Conservation (phyloP, 2,113 vertebrate species). For the Ciconia maguari region DNA sequence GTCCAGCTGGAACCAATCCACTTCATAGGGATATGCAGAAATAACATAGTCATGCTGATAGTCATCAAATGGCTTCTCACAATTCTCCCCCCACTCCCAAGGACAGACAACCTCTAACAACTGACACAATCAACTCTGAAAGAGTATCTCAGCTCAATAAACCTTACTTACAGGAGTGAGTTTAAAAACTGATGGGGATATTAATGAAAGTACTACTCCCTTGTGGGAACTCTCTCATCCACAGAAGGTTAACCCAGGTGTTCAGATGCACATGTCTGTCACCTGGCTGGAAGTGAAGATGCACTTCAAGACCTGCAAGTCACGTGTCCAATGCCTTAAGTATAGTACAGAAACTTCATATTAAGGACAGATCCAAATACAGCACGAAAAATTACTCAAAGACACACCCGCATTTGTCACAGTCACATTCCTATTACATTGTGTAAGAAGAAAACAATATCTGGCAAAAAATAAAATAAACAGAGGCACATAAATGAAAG, state of each 20-base stretch:
- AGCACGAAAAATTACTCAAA: background rate
- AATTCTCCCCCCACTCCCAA: background rate
- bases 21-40: constrained; percentile 8
- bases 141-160: background rate
- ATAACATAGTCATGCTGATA: constrained; percentile 27
- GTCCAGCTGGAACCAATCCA: constrained; percentile 39
- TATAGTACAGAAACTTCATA: background rate
- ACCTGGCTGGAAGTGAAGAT: background rate
- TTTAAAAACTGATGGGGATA: background rate
- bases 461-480: constrained; percentile 46
- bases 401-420: constrained; percentile 3
- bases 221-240: background rate
- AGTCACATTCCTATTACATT: constrained; percentile 32
- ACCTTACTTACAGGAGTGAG: background rate
- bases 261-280: background rate
- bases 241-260: background rate
- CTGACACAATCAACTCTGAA: background rate
- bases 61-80: constrained; percentile 1
- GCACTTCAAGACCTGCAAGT: background rate
- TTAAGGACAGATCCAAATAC: background rate
- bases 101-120: background rate
- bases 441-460: constrained; percentile 40
- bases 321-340: fast-evolving
- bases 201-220: background rate
- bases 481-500: background rate